Percentiles rank a stretch among this genome's conserved stretches.
These are phyloP conservation scores for Episyrphus balteatus DNA, from an alignment of 1,140 invertebrate species.

Conservation along the genomic window DNA sequence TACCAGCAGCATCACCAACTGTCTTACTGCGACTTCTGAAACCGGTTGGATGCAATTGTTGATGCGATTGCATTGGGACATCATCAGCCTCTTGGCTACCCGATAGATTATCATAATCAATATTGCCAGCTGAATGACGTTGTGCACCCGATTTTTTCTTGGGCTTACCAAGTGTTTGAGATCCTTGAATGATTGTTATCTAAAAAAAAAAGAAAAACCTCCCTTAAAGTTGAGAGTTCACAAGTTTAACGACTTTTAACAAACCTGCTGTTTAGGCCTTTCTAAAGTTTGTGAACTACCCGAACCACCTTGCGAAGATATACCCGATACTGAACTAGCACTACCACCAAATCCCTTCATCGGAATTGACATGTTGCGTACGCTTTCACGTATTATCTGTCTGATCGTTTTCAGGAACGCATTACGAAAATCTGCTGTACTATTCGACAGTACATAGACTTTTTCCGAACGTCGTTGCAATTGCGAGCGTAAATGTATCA, in stretches of 20 bases:
- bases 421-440: conserved; percentile 88
- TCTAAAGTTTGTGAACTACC: conserved; percentile 47
- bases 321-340: conserved; percentile 28
- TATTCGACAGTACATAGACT: conserved; percentile 93
- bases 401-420: conserved; percentile 92
- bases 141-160: conserved; percentile 66
- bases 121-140: conserved; percentile 77
- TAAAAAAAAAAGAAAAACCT: conserved; percentile 20
- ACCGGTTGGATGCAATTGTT: conserved; percentile 36
- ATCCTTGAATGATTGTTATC: conserved; percentile 51
- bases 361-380: conserved; percentile 89
- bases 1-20: conserved; percentile 68
- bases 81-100: conserved; percentile 43
- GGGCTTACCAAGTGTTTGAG: conserved; percentile 59
- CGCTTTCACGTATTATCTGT: conserved; percentile 91
- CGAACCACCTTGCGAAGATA: conserved; percentile 33
- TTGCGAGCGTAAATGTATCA: conserved; percentile 88
- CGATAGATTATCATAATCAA: conserved; percentile 69
- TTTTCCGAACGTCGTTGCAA: conserved; percentile 89
- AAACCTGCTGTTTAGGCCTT: conserved; percentile 45
- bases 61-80: conserved; percentile 33
- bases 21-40: conserved; percentile 83
- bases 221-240: background rate
- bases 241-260: background rate
- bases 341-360: conserved; percentile 53